Conservation (phyloP, 2,113 vertebrate species). For the Caracal caracal region DNA sequence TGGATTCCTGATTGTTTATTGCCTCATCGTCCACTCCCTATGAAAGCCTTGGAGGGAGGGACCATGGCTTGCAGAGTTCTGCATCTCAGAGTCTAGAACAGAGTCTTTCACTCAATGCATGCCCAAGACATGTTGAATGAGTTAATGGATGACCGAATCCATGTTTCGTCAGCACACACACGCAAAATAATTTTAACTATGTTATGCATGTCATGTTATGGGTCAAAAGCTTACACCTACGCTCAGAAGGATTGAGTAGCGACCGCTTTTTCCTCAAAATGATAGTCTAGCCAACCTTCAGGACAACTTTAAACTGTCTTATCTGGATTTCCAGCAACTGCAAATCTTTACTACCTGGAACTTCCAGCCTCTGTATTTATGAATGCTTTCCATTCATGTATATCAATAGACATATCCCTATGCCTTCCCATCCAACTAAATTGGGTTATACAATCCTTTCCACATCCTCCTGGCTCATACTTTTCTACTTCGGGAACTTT, state of each 20-base stretch:
- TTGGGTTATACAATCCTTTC: neutral
- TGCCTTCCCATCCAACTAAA: neutral
- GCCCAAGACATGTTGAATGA: neutral
- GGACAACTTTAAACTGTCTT: neutral
- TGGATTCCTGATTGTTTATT: neutral
- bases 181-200: neutral
- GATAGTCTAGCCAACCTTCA: neutral
- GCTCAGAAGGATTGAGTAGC: neutral
- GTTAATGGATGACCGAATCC: neutral
- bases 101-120: too few relatives aligned
- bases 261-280: neutral
- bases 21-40: neutral
- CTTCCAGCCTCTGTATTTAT: neutral
- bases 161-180: neutral
- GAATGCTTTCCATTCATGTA: neutral
- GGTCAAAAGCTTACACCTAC: neutral
- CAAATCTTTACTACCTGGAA: neutral
- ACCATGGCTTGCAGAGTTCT: neutral
- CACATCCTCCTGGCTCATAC: neutral
- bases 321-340: neutral
- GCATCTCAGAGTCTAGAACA: neutral
- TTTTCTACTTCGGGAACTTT: neutral
- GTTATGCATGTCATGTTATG: too few relatives aligned
- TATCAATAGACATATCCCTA: neutral
- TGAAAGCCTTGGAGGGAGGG: neutral